Evolutionary conservation across 1,140 invertebrate species (phyloP).

Genomic region (Phymastichus coffea): DNA sequence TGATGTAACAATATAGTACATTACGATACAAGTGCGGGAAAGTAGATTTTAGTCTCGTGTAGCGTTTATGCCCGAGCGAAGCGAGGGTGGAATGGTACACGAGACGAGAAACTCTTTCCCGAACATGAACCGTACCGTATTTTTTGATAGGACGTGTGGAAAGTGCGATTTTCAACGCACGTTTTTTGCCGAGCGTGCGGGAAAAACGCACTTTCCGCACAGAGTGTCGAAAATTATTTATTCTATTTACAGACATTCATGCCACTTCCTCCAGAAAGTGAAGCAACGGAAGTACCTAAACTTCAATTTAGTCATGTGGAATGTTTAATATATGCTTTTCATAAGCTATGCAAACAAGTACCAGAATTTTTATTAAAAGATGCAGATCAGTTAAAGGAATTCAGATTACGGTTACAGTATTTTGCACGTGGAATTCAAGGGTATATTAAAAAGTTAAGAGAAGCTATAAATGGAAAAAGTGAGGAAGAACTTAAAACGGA

Average conservation of each 20-base stretch:
- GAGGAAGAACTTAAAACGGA: constrained; percentile 72
- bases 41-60: no score
- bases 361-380: constrained; percentile 81
- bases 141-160: no score
- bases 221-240: no score
- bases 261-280: constrained; percentile 76
- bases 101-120: no score
- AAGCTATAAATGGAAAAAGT: constrained; percentile 80
- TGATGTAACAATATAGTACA: no score
- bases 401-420: constrained; percentile 85
- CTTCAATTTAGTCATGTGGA: constrained; percentile 92
- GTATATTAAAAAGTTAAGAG: constrained; percentile 87
- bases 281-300: constrained; percentile 65
- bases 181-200: no score
- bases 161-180: no score
- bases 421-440: constrained; percentile 90
- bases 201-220: no score
- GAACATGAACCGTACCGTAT: no score
- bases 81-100: no score
- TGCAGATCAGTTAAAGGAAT: constrained; percentile 81
- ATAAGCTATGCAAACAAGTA: constrained; percentile 79
- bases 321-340: constrained; percentile 87
- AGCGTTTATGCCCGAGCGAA: no score
- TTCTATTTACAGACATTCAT: constrained; percentile 65
- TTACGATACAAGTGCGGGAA: no score